A percentile compares a stretch with the other conserved stretches of the same genome.
Conservation (phyloP, 2,113 vertebrate genomes). For the Calidris pygmaea region DNA sequence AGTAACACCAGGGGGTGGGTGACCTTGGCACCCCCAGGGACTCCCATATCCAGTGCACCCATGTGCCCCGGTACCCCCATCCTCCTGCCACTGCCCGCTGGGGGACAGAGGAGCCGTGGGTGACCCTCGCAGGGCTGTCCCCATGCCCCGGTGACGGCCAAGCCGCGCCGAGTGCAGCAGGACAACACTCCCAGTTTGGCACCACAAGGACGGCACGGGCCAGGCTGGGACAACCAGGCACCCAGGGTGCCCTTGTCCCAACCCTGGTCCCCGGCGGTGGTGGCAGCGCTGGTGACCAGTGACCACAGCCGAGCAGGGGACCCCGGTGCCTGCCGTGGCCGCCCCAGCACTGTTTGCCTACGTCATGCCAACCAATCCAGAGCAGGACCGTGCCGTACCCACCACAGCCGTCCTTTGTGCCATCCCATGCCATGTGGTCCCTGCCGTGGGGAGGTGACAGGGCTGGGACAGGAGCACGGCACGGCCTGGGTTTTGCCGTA, state of each 20-base stretch:
- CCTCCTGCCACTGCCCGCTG: rapidly evolving
- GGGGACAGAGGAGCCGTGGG: not conserved
- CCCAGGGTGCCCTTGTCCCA: not conserved
- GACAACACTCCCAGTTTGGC: rapidly evolving
- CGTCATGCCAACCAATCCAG: not conserved
- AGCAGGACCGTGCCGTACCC: rapidly evolving
- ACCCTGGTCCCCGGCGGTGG: rapidly evolving
- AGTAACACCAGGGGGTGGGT: not conserved
- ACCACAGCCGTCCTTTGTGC: too few species aligned
- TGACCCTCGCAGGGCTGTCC: not conserved
- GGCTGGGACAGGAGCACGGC: not conserved
- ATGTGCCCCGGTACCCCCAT: rapidly evolving
- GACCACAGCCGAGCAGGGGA: not conserved
- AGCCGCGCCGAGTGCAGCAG: not conserved
- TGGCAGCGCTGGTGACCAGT: not conserved
- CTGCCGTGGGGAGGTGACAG: not conserved
- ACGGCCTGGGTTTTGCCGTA: not conserved
- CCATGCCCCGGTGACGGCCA: rapidly evolving
- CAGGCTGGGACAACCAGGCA: not conserved
- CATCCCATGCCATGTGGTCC: not conserved
- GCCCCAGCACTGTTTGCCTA: not conserved
- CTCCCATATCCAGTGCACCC: not conserved
- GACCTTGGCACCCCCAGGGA: not conserved
- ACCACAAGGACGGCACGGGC: rapidly evolving
- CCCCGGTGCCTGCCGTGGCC: rapidly evolving